Conservation (phyloP, 2,888 invertebrate species). For the Drosophila parthenogenetica region DNA sequence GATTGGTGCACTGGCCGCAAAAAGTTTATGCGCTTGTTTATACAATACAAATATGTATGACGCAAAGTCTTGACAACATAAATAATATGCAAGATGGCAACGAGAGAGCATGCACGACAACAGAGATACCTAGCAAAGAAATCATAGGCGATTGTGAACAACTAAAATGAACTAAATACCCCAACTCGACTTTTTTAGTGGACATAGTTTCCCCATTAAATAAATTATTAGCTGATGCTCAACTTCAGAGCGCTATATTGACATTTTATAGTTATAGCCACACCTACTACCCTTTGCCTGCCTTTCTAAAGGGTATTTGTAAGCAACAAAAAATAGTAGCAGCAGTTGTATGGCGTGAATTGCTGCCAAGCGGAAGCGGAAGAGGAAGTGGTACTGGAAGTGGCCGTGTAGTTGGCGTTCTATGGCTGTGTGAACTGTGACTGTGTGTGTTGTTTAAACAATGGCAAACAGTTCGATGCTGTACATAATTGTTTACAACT, state of each 20-base stretch:
- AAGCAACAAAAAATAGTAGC: conserved; percentile 25
- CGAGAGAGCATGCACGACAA: conserved; percentile 15
- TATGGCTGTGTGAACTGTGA: conserved; percentile 1
- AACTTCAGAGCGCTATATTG: background rate
- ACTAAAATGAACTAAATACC: no score
- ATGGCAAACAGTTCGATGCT: conserved; percentile 30
- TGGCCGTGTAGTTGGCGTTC: conserved; percentile 32
- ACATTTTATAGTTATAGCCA: background rate
- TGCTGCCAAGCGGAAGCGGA: conserved; percentile 50
- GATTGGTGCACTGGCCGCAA: conserved; percentile 44
- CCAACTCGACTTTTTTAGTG: no score
- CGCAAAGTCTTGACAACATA: conserved; percentile 40
- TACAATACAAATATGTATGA: conserved; percentile 35
- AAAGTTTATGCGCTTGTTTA: conserved; percentile 52
- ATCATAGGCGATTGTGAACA: no score
- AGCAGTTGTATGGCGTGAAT: conserved; percentile 24
- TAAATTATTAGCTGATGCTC: no score
- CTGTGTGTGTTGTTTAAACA: conserved; percentile 31
- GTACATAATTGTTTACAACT: conserved; percentile 54
- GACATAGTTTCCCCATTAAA: no score
- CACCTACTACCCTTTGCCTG: background rate
- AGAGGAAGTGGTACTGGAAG: conserved; percentile 26
- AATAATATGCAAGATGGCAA: conserved; percentile 31
- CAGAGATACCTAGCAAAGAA: background rate
- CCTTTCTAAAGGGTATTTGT: conserved; percentile 29